These are phyloP conservation scores for Melinaea marsaeus DNA, from an alignment of 2,888 invertebrate species.

Conservation along the genomic window DNA sequence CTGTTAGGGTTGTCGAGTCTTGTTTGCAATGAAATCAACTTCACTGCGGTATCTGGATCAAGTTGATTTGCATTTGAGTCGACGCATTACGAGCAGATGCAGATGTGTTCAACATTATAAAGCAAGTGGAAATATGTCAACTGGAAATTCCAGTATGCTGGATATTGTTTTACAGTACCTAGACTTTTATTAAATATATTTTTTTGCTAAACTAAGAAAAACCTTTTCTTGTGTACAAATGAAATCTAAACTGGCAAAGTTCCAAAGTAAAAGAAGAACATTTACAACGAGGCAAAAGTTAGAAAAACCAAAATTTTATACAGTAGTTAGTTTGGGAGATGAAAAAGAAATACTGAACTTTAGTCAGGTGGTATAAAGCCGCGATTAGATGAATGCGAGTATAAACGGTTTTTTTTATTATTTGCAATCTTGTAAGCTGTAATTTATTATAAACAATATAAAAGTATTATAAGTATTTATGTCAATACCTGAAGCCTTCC, in stretches of 20 bases:
- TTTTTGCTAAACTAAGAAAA: too few species aligned
- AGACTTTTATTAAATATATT: too few species aligned
- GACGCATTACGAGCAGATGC: background rate
- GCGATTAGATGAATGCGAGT: background rate
- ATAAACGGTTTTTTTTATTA: too few species aligned
- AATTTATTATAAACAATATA: constrained; percentile 1
- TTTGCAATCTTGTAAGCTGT: too few species aligned
- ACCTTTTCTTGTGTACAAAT: too few species aligned
- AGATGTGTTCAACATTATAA: background rate
- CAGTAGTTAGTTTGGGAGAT: background rate
- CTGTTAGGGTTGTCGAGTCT: background rate
- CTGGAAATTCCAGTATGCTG: too few species aligned
- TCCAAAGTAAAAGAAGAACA: too few species aligned
- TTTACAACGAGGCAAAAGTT: too few species aligned
- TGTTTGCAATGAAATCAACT: background rate
- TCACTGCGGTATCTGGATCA: background rate
- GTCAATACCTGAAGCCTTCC: constrained; percentile 6
- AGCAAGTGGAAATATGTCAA: background rate
- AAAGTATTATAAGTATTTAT: background rate
- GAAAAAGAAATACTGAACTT: constrained; percentile 1
- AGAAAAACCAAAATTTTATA: background rate
- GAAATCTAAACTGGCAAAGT: too few species aligned
- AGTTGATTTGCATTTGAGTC: constrained; percentile 1
- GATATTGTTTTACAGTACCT: too few species aligned
- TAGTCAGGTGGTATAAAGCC: background rate